Percentiles rank a stretch among this genome's conserved stretches.
phyloP scores from a whole-genome alignment of 2,888 invertebrate genomes.

The Tiliacea citrago region DNA sequence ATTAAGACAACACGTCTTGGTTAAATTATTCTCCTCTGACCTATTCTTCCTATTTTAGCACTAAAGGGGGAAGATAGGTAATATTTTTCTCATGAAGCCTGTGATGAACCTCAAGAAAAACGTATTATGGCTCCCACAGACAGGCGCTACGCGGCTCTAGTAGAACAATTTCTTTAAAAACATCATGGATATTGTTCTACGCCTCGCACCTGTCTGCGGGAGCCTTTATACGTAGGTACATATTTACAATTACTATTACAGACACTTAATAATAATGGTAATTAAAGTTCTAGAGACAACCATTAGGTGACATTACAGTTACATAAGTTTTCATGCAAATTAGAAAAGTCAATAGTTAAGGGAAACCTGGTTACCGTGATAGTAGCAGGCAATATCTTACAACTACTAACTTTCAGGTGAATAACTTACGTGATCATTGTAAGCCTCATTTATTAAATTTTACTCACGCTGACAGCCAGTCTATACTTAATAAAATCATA shows the following conservation, averaged over 20 bases:
- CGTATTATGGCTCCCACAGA: no score
- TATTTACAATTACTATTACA: no score
- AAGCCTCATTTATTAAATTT: neutral
- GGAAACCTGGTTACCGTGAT: slow-evolving; percentile 48
- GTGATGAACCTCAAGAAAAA: neutral
- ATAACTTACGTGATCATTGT: slow-evolving; percentile 26
- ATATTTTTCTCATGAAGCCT: neutral
- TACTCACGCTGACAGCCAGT: no score
- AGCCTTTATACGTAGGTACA: no score
- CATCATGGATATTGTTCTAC: no score
- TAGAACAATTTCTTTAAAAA: no score
- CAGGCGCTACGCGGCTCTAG: no score
- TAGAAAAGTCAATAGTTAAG: slow-evolving; percentile 40
- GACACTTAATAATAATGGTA: neutral
- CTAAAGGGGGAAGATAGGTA: neutral
- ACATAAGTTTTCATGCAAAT: slow-evolving; percentile 51
- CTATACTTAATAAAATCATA: no score
- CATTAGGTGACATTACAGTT: slow-evolving; percentile 32
- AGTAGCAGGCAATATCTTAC: slow-evolving; percentile 27
- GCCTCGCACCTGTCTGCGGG: no score
- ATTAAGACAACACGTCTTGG: no score
- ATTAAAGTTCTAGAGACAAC: slow-evolving; percentile 37
- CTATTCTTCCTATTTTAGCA: neutral
- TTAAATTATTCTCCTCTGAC: no score
- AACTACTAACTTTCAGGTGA: slow-evolving; percentile 16